phyloP scores from a whole-genome alignment of 1,140 invertebrate genomes.

The Acyrthosiphon pisum region DNA sequence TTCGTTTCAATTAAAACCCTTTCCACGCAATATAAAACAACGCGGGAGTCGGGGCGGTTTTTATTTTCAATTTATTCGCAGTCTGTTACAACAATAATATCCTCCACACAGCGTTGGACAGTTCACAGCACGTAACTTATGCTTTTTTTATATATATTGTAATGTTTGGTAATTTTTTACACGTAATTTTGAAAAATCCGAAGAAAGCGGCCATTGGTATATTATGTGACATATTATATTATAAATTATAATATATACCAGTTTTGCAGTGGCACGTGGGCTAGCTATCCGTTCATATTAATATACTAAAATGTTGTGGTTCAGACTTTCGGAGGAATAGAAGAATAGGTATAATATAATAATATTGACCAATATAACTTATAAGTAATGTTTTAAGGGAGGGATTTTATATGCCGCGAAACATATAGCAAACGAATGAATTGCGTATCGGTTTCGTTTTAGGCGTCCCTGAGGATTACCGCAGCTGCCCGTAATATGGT shows the following conservation, averaged over 20 bases:
- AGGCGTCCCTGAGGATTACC: neutral
- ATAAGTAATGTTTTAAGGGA: neutral
- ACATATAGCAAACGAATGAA: neutral
- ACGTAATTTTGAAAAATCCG: neutral
- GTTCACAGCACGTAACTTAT: neutral
- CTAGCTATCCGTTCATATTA: neutral
- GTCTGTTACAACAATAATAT: constrained; percentile 17
- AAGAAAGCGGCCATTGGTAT: no score
- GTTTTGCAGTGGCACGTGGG: neutral
- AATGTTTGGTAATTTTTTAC: neutral
- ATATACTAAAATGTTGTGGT: no score
- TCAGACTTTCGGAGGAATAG: neutral
- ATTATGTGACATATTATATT: no score
- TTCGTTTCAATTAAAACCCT: constrained; percentile 3
- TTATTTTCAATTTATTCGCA: constrained; percentile 18
- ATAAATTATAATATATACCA: neutral
- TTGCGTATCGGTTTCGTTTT: neutral
- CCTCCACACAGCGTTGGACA: neutral
- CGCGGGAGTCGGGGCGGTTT: neutral
- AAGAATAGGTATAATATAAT: neutral
- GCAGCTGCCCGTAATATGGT: neutral
- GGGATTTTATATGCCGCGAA: neutral
- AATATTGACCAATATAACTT: neutral
- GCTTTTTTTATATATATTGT: neutral
- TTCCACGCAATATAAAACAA: neutral